A percentile compares a stretch with the other conserved stretches of the same genome.
phyloP scores from a whole-genome alignment of 2,888 invertebrate genomes.

The Spilosoma lubricipeda region DNA sequence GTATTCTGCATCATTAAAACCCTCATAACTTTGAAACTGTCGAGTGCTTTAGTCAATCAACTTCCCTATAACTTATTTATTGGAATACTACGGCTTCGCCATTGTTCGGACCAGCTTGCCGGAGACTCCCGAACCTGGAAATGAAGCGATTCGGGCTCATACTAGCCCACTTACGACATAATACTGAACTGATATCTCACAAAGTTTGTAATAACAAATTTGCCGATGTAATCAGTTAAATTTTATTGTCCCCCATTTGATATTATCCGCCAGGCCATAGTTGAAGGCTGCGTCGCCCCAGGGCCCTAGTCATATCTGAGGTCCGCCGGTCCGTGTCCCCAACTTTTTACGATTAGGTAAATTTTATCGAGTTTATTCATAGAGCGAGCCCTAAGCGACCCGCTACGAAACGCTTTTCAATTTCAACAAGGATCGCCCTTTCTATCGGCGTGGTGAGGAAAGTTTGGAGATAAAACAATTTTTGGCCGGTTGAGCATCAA shows the following conservation, averaged over 20 bases:
- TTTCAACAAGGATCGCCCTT: conserved; percentile 74
- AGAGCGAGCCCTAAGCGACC: conserved; percentile 58
- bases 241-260: conserved; percentile 43
- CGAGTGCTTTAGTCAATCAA: conserved; percentile 39
- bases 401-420: conserved; percentile 68
- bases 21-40: conserved; percentile 48
- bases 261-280: conserved; percentile 26
- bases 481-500: conserved; percentile 63
- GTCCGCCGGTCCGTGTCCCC: conserved; percentile 45
- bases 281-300: conserved; percentile 10
- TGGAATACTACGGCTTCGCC: conserved; percentile 32
- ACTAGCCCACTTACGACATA: conserved; percentile 36
- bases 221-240: conserved; percentile 42
- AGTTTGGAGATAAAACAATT: conserved; percentile 74
- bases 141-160: conserved; percentile 10
- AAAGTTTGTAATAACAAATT: conserved; percentile 42
- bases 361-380: conserved; percentile 79
- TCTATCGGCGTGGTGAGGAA: conserved; percentile 59
- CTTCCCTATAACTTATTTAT: conserved; percentile 48
- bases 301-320: conserved; percentile 34
- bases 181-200: conserved; percentile 40
- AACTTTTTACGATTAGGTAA: conserved; percentile 76
- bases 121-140: conserved; percentile 18
- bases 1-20: conserved; percentile 54
- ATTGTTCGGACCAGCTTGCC: background rate